These are phyloP conservation scores for Morinoia aosen DNA, from an alignment of 2,888 invertebrate genomes.

Conservation along the genomic window DNA sequence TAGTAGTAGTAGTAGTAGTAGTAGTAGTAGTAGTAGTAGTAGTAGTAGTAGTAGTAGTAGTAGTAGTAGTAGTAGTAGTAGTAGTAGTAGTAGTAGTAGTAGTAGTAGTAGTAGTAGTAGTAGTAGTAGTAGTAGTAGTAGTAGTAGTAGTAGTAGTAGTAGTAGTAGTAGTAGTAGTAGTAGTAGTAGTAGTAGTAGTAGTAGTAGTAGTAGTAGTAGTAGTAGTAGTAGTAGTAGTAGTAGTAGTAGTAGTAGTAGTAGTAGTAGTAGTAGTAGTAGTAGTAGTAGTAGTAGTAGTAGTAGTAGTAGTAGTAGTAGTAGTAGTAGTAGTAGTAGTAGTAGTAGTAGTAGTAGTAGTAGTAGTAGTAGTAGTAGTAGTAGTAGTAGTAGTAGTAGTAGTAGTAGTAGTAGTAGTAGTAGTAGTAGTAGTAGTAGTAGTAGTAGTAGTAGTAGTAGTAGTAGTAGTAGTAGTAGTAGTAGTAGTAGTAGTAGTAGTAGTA, in stretches of 20 bases:
- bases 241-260: neutral
- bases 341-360: neutral
- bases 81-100: neutral
- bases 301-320: neutral
- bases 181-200: neutral
- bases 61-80: neutral
- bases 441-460: neutral
- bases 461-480: neutral
- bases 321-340: neutral
- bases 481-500: neutral
- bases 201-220: neutral
- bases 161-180: neutral
- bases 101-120: neutral
- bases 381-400: neutral
- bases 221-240: neutral
- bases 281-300: neutral
- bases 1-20: neutral
- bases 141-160: neutral
- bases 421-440: neutral
- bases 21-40: neutral
- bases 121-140: neutral
- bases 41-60: neutral
- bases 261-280: neutral
- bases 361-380: neutral
- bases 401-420: neutral